A percentile compares a stretch with the other conserved stretches of the same genome.
These are phyloP conservation scores for Drosophila algonquin DNA, from an alignment of 2,888 invertebrate species.

Conservation along the genomic window DNA sequence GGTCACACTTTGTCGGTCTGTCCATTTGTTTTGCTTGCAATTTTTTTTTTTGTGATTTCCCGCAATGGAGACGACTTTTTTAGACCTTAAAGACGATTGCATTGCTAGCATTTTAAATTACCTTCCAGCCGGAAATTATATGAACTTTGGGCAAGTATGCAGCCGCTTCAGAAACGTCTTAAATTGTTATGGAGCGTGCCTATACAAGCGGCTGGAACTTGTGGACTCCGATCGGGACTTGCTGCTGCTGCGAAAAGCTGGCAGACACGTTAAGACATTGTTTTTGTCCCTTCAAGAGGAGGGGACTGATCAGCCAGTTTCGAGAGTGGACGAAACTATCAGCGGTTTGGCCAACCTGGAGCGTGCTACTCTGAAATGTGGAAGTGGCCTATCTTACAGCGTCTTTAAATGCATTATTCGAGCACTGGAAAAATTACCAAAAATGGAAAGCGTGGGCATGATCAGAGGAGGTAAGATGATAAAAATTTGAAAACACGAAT, in stretches of 20 bases:
- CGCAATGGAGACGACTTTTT: not conserved
- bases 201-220: not conserved
- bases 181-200: not conserved
- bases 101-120: not conserved
- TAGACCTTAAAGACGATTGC: not conserved
- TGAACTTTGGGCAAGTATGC: not conserved
- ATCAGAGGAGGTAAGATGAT: not conserved
- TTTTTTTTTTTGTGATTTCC: too few relatives aligned
- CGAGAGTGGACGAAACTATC: not conserved
- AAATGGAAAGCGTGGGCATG: not conserved
- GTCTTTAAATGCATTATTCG: not conserved
- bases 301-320: not conserved
- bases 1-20: too few relatives aligned
- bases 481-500: not conserved
- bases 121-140: not conserved
- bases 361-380: not conserved
- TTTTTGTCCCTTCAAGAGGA: not conserved
- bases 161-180: not conserved
- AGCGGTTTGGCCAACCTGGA: not conserved
- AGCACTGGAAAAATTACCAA: not conserved
- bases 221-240: not conserved
- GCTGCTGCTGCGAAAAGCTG: not conserved
- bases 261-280: not conserved
- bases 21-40: too few relatives aligned
- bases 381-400: not conserved